Base-by-base conservation (phyloP, 2,113 vertebrate genomes). In the Microtus oregoni region DNA sequence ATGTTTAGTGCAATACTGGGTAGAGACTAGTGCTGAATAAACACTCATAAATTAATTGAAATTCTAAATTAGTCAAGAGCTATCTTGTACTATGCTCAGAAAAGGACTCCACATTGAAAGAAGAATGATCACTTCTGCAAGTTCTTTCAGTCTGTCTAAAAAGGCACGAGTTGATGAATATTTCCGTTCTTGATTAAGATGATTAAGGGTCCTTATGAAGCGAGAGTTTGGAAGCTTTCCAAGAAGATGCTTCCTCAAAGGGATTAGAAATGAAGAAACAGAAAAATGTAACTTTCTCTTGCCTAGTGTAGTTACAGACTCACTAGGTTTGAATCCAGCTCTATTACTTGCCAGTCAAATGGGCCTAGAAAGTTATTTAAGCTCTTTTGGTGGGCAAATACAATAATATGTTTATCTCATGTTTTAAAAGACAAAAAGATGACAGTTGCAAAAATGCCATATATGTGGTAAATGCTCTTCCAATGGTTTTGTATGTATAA, bases 111-210 rank as follows among this genome's bases (percentile, higher is more conserved):
- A 41, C 44, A n/a, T 24, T 14, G 81, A 88, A 72, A 65, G 79
- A 73, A 19, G 77, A 75, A 91, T 75, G 8, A 73, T 89, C 73
- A 55, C 90, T 93, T 89, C 52, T 47, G 32, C 13, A 81, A 86
- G 24, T 82, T 91, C 91, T 96, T 81, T 86, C 58, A 96, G 67
- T 93, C 78, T 83, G 30, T 82, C 44, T 65, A 93, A 95, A 95
- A 61, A 96, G 88, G 38, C 7, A 38, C 44, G 22, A 65, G 44
- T 68, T 73, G 92, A 73, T 73, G 95, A 89, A 32, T 78, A 89
- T 68, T 97, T 94, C 35, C 73, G 20, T 79, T 79, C 79, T 96
- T 97, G 79, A 90, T 93, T 94, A 91, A 94, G 83, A 94, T 76
- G 96, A 94, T 68, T 47, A 94, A 93, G 77, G 72, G 50, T 41